A percentile compares a stretch with the other conserved stretches of the same genome.
These are phyloP conservation scores for Clamator glandarius DNA, from an alignment of 2,797 vertebrate species.

Conservation along the genomic window DNA sequence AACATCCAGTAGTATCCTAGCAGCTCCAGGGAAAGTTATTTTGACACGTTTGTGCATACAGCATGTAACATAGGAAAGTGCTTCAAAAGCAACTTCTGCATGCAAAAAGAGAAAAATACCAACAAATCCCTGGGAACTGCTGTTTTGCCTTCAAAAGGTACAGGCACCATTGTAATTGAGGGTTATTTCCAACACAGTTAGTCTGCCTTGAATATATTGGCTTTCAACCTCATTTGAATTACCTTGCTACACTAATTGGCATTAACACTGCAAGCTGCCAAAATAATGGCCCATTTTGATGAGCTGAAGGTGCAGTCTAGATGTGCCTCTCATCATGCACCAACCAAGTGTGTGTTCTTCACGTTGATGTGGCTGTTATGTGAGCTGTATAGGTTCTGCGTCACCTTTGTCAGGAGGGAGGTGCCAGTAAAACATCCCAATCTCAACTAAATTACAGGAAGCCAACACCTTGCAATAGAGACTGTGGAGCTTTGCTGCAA, in stretches of 20 bases:
- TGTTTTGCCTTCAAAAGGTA: not conserved
- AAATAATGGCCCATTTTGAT: not conserved
- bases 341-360: not conserved
- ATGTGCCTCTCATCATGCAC: not conserved
- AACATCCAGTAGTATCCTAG: not conserved
- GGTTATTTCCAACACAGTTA: not conserved
- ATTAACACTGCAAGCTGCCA: slow-evolving; percentile 23
- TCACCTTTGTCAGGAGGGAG: not conserved
- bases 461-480: not conserved
- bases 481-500: not conserved
- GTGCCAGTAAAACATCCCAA: not conserved
- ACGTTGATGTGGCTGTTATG: not conserved
- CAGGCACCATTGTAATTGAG: not conserved
- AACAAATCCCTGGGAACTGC: not conserved
- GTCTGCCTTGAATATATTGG: not conserved
- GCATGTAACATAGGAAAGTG: not conserved
- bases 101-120: not conserved
- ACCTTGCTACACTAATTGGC: slow-evolving; percentile 35
- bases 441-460: not conserved
- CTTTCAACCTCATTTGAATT: slow-evolving; percentile 17
- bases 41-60: not conserved
- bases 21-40: not conserved
- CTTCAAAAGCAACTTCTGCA: not conserved
- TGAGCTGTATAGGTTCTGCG: not conserved
- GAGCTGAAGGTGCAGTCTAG: not conserved